Percentiles rank a stretch among this genome's conserved stretches.
These are phyloP conservation scores for Asteroscopus sphinx DNA, from an alignment of 2,888 invertebrate species.

Conservation along the genomic window DNA sequence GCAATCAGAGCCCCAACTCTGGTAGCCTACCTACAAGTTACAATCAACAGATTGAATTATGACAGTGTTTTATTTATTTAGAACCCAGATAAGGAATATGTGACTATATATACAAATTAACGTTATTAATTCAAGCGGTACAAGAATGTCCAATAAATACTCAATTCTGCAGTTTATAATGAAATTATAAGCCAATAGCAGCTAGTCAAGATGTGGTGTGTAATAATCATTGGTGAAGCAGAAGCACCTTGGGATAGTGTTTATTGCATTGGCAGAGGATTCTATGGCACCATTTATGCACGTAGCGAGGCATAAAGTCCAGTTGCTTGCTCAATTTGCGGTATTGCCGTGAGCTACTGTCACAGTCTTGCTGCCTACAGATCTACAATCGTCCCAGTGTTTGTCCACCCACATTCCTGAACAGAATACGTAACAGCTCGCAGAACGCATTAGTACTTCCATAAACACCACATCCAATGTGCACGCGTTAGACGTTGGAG, in stretches of 20 bases:
- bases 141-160: constrained; percentile 20
- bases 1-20: too few species aligned
- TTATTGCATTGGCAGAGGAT: constrained; percentile 54
- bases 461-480: constrained; percentile 52
- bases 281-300: constrained; percentile 58
- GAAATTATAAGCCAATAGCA: constrained; percentile 31
- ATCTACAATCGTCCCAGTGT: constrained; percentile 56
- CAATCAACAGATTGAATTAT: too few species aligned
- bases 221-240: constrained; percentile 51
- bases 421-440: constrained; percentile 53
- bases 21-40: too few species aligned
- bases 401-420: constrained; percentile 60
- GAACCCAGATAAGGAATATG: too few species aligned
- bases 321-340: constrained; percentile 63
- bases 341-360: constrained; percentile 58
- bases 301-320: constrained; percentile 58
- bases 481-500: constrained; percentile 36
- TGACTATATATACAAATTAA: too few species aligned
- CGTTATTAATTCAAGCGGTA: background rate
- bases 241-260: constrained; percentile 46
- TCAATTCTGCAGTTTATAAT: constrained; percentile 15
- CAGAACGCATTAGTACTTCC: constrained; percentile 53
- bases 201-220: constrained; percentile 27
- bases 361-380: constrained; percentile 52
- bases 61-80: too few species aligned